Evolutionary conservation across 2,113 vertebrate species (phyloP), one percentile per base, ranked within the genome.

Genomic region (Prunella fulvescens): DNA sequence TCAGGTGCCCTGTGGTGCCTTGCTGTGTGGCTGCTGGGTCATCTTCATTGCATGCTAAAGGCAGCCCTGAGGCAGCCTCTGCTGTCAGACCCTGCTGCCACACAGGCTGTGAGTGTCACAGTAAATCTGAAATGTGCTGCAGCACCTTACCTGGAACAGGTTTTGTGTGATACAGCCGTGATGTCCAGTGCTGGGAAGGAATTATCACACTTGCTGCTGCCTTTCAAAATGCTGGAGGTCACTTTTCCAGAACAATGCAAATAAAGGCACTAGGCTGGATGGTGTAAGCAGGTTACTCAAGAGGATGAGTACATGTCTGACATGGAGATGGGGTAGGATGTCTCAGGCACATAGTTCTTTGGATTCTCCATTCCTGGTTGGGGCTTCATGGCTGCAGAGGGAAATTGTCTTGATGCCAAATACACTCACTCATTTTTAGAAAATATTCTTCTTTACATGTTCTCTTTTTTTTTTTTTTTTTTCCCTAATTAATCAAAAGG

Each of bases 151-250:
- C 64, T 66, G 35, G 33, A 39, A 14, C 26, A 84, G 31, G 51
- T 28, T 56, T 4, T 7, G 25, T 54, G 29, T 29, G 40, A 51
- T 39, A 86, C 15, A 29, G 44, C 5, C 42, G 4, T 2, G 11
- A 26, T 61, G 25, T 9, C 18, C 37, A 8, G 53, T 0, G 0
- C 2, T 62, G 40, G 45, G 47, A 73, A 86, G 47, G 25, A 70
- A 6, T 19, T 42, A 25, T 10, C 5, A 7, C 16, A 31, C 14
- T 80, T 4, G 0, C 14, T 4, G 0, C 14, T 44, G 7, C 35
- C 23, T 54, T 62, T 91, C 42, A 71, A 28, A 86, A 81, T 47
- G 20, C 29, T 39, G 31, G 20, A 53, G 28, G 25, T 69, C 25
- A 26, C 19, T 67, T 76, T 92, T 31, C 58, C 83, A 90, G 47